These are phyloP conservation scores for Tryphoninae sp. DNA, from an alignment of 2,888 invertebrate species.

Conservation along the genomic window DNA sequence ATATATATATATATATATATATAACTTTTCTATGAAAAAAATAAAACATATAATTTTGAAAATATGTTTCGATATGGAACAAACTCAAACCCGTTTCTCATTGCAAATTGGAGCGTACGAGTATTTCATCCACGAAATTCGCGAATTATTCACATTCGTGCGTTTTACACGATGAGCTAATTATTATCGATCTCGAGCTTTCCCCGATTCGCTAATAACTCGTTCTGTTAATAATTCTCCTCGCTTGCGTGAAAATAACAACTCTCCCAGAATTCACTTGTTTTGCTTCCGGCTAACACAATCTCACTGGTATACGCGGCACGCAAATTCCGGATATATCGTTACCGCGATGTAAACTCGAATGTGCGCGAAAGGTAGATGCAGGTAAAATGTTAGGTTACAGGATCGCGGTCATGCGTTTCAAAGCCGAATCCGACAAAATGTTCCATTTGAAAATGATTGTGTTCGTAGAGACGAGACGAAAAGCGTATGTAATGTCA, in stretches of 20 bases:
- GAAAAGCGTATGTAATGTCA: background rate
- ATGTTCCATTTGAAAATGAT: slow-evolving; percentile 32
- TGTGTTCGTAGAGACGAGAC: too few relatives aligned
- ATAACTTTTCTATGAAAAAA: background rate
- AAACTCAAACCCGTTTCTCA: background rate
- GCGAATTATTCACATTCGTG: background rate
- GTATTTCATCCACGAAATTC: background rate
- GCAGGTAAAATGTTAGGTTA: too few relatives aligned
- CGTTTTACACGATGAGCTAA: background rate
- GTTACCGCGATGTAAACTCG: background rate
- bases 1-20: too few relatives aligned
- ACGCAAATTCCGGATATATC: background rate
- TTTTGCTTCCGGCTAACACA: background rate
- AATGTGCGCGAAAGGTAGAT: too few relatives aligned
- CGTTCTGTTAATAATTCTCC: background rate
- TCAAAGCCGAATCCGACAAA: slow-evolving; percentile 47
- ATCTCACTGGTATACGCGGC: background rate
- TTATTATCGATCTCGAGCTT: background rate
- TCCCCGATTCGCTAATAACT: background rate
- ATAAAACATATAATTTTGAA: background rate
- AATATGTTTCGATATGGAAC: background rate
- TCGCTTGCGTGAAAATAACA: background rate
- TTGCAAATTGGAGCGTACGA: background rate
- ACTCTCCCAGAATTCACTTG: background rate
- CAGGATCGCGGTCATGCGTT: background rate